Evolutionary conservation across 2,797 vertebrate species (phyloP), one percentile per base, ranked within the genome.

Genomic region (Ctenopoma kingsleyae): DNA sequence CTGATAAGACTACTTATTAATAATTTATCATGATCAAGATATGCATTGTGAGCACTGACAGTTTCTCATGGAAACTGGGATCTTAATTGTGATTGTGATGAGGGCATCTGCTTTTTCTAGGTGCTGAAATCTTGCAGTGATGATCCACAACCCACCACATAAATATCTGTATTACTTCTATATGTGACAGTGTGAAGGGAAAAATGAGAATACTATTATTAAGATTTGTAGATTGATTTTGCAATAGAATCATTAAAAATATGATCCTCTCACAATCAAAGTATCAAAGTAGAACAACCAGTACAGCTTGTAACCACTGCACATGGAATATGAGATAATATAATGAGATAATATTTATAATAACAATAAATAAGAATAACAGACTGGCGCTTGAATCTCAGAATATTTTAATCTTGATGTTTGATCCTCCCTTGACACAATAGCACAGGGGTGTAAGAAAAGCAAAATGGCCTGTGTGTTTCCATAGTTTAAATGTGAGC

Each of bases 401-500:
- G 19, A 36, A n/a, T 5, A 22, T 48, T 36, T 38, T 9, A 62
- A 27, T 22, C 5, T 6, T 38, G 36, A n/a, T 9, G 15, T 55
- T 20, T 8, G 0, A n/a, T 36, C 6, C 17, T 27, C 13, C 1
- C 16, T 52, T 43, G 47, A 53, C 27, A 36, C 12, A 50, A 8
- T 0, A 41, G 17, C 40, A 41, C 25, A 40, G 58, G 57, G 44
- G 15, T 32, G 25, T 60, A 36, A 66, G n/a, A 49, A 8, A 51
- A 58, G 16, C 7, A 35, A 43, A 63, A 43, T 0, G 20, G 22
- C 9, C 11, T 20, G 2, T 25, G 11, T 50, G 32, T 53, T 74
- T 54, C 17, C 36, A 44, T 16, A 61, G 50, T 30, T 46, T 63
- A 32, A 67, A 35, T 56, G 17, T 69, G 32, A 54, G 55, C 52